Conservation (phyloP, 2,113 vertebrate genomes). For the Tamias sibiricus region DNA sequence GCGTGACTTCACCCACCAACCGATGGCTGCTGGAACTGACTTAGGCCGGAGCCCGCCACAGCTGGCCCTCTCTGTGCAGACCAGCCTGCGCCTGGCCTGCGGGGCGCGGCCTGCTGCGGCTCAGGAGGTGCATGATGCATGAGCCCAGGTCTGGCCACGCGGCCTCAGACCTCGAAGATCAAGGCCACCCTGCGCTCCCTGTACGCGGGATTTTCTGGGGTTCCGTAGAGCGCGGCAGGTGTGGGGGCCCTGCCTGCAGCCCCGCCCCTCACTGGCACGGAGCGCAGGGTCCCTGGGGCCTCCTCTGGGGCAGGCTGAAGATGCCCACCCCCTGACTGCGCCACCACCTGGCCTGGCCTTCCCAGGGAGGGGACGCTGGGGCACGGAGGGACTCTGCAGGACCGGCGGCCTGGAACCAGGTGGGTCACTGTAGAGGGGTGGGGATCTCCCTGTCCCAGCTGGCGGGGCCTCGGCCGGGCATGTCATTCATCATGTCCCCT, state of each 20-base stretch:
- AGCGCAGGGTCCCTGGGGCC: accelerated
- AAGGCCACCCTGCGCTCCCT: background rate
- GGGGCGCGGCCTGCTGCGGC: background rate
- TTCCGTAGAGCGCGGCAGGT: too few relatives aligned
- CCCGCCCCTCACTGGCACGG: accelerated
- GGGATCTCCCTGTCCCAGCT: background rate
- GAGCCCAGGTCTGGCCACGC: too few relatives aligned
- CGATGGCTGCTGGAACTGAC: too few relatives aligned
- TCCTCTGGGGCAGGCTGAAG: background rate
- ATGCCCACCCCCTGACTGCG: too few relatives aligned
- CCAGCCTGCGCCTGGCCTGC: too few relatives aligned
- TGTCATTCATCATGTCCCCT: too few relatives aligned
- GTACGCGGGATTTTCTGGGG: background rate
- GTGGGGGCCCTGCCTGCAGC: accelerated
- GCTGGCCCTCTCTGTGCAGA: too few relatives aligned
- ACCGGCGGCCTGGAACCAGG: too few relatives aligned
- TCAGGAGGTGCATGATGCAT: background rate
- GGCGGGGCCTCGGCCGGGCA: background rate
- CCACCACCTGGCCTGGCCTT: accelerated
- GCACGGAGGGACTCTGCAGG: accelerated
- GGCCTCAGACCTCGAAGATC: background rate
- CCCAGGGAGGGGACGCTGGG: background rate
- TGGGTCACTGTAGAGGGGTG: too few relatives aligned
- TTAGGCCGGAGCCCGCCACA: too few relatives aligned
- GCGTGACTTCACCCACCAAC: too few relatives aligned